Evolutionary conservation across 2,888 invertebrate genomes (phyloP), one percentile per base, ranked within the genome.

Genomic region (Coecobrya sp.): DNA sequence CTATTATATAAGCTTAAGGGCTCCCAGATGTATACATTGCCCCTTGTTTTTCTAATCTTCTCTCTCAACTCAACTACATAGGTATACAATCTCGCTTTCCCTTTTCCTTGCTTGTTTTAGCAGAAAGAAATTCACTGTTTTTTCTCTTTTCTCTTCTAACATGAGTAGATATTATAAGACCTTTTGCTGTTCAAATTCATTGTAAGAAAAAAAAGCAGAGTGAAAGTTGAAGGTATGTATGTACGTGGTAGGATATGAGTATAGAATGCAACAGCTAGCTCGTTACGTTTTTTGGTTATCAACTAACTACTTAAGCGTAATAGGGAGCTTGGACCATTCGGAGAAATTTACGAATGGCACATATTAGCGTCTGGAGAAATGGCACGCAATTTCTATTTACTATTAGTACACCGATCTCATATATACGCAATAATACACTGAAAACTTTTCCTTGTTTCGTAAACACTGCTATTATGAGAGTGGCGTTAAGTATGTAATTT

Each of bases 1-100:
- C 65, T 86, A 86, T 91, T 86, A 91, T 91, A 91, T 86, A 62
- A 86, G 91, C 91, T 91, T 91, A 91, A 91, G 91, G 91, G 91
- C 91, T 91, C 91, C 91, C 91, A 86, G 62, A 91, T 73, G 91
- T 91, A 91, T 91, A 91, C 91, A 86, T 52, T n/a, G 49, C 73
- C 62, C 73, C 49, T 87, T 91, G 84, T 87, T 91, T 88, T 82
- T 42, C 90, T 91, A 91, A 91, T 86, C 91, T 87, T 91, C 86
- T 82, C 81, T 73, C 49, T 13, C 10, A 49, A 49, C 49, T 49
- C 3, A 10, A 55, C 55, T n/a, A n/a, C n/a, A n/a, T n/a, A n/a
- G n/a, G n/a, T n/a, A n/a, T n/a, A 55, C 55, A 55, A 55, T 76
- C 22, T 49, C 19, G 11, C 16, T 52, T 52, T 52, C 16, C 52